These are phyloP conservation scores for Cyphomyrus discorhynchus DNA, from an alignment of 2,113 vertebrate genomes.

Conservation along the genomic window DNA sequence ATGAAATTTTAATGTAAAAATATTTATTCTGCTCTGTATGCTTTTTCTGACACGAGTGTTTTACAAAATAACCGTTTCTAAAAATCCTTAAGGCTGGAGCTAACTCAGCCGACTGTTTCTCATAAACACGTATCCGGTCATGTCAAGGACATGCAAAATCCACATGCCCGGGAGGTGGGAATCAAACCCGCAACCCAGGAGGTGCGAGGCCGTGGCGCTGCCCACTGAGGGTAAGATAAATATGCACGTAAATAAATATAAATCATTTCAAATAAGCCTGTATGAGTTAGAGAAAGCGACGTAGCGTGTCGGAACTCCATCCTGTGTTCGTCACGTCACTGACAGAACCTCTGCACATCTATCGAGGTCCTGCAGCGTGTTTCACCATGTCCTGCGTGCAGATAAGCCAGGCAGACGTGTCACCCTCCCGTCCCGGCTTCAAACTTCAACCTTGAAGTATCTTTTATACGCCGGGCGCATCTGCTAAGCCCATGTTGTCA, in stretches of 20 bases:
- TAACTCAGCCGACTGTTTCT: background rate
- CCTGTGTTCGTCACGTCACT: background rate
- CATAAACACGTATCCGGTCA: background rate
- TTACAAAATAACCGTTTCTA: background rate
- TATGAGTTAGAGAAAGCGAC: background rate
- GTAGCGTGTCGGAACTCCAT: background rate
- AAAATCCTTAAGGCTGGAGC: background rate
- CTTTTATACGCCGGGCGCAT: slow-evolving; percentile 24
- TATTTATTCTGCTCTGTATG: background rate
- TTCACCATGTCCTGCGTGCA: background rate
- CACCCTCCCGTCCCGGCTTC: background rate
- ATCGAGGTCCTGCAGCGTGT: background rate
- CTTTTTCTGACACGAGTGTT: background rate
- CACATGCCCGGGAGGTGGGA: background rate
- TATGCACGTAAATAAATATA: background rate
- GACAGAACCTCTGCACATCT: background rate
- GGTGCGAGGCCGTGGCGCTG: background rate
- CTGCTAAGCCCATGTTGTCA: slow-evolving; percentile 30
- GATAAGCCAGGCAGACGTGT: background rate
- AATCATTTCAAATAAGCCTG: background rate
- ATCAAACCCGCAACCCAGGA: background rate
- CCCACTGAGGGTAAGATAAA: background rate
- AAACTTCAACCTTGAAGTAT: slow-evolving; percentile 16
- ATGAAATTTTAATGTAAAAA: background rate
- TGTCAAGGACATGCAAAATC: background rate